Base-by-base conservation (phyloP, 1,140 invertebrate species). In the Helicoverpa armigera region DNA sequence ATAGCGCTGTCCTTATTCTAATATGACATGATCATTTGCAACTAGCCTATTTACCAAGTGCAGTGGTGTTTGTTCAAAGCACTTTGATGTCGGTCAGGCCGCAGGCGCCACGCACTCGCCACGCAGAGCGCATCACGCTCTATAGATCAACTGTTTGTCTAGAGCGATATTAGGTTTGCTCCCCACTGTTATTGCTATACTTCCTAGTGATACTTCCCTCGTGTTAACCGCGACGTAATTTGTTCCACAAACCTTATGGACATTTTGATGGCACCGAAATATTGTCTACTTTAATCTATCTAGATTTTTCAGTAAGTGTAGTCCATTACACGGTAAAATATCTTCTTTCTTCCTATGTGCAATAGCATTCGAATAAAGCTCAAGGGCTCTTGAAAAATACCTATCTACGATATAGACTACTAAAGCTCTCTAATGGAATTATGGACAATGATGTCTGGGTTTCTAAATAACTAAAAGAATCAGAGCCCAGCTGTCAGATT, bases 131-230 rank as follows among this genome's bases (percentile, higher is more conserved):
- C 31, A 13, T 35, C 16, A 51, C 43, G 61, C 18, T 67, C 35
- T 54, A 83, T 84, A 85, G 65, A 88, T 81, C 87, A 88, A 90
- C 86, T 86, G 89, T 90, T 88, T 91, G 82, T 84, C 65, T 82
- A 85, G 82, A 83, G 77, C 85, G 73, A 87, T 92, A 90, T 92
- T 92, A 88, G 85, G 86, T 89, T 84, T 79, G 85, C 82, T 82
- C 77, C 76, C 72, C 80, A 11, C 74, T 67, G 73, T 85, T 90
- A 91, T 90, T 91, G 89, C 88, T 88, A 85, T 74, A 53, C 31
- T 60, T 35, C 54, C 48, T 58, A 14, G 61, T 82, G 73, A 73
- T 16, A 43, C 53, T 16, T 43, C 35, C 35, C 35, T 69, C 48
- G 73, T 51, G 81, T 29, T 56, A 29, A 69, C n/a, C n/a, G 12